Evolutionary conservation across 1,140 invertebrate species (phyloP), one percentile per base, ranked within the genome.

Genomic region (Sipha flava): DNA sequence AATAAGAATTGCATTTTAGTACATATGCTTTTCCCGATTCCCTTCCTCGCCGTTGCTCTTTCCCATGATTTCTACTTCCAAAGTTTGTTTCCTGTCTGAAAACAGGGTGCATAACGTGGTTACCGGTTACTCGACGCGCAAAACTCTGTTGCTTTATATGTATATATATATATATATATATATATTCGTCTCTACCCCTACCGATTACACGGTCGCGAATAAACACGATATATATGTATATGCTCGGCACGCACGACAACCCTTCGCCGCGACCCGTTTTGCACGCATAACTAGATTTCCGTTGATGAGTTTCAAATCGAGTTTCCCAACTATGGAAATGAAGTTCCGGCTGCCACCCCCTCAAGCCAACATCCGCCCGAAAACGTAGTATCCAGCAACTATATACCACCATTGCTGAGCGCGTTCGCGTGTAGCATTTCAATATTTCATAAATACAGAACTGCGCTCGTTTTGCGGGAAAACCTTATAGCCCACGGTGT

Each of bases 241-340:
- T 34, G 49, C 73, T 16, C 34, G 73, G 72, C 72, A 75, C 72
- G 72, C 72, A 75, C 73, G 52, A 54, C 47, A 54, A 52, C 68
- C 34, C 47, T 75, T 52, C 31, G 43, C 52, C 43, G 31, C 43
- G 66, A 70, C 66, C 80, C 47, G 45, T 47, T 68, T 66, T 62
- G 37, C 72, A 64, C 80, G 45, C 45, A 62, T 81, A 81, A 81
- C 80, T 79, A 73, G 75, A 81, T 81, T 79, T 81, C 80, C 80
- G 80, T 79, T 79, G 80, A 81, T 81, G 80, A 81, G 80, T 81
- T 81, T 81, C 80, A 79, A 79, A 81, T 81, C 80, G 80, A 81
- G 80, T 81, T 77, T 79, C 57, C 80, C 80, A 79, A 47, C 52
- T 77, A 77, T 77, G 80, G 75, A 81, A 81, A 81, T 79, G 72